Percentiles rank a stretch among this genome's conserved stretches.
Conservation (phyloP, 2,797 vertebrate genomes). For the Australoheros facetus region DNA sequence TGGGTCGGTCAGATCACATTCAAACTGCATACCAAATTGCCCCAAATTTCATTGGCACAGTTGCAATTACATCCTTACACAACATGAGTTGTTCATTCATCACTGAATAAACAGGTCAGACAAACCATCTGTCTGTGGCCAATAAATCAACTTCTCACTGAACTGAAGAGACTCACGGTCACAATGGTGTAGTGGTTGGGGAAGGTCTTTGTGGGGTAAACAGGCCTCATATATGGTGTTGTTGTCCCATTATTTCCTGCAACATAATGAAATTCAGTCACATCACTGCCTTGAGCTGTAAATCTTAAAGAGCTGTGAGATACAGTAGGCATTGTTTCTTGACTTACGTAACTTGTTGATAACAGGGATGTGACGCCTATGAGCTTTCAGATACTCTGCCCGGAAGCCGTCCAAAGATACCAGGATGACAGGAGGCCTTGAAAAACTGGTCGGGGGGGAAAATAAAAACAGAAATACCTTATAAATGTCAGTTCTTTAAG, state of each 20-base stretch:
- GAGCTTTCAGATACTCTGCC: slow-evolving; percentile 88
- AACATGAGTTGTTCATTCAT: background rate
- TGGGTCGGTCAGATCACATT: background rate
- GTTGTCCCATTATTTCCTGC: slow-evolving; percentile 88
- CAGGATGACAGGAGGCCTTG: slow-evolving; percentile 87
- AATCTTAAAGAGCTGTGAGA: background rate
- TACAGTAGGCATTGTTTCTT: background rate
- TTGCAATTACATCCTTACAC: background rate
- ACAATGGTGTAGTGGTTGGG: slow-evolving; percentile 97
- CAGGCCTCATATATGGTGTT: slow-evolving; percentile 86
- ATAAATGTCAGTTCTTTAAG: background rate
- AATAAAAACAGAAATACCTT: background rate
- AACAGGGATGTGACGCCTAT: slow-evolving; percentile 85
- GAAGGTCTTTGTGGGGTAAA: slow-evolving; percentile 97
- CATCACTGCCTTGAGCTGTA: background rate
- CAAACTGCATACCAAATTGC: background rate
- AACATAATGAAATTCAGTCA: slow-evolving; percentile 32
- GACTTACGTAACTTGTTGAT: slow-evolving; percentile 93
- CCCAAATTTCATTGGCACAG: background rate
- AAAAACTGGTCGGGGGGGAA: slow-evolving; percentile 80
- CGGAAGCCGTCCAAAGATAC: slow-evolving; percentile 97
- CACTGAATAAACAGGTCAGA: background rate
- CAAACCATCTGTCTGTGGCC: background rate
- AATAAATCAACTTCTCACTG: slow-evolving; percentile 4
- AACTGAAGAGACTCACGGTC: slow-evolving; percentile 85